Evolutionary conservation across 2,113 vertebrate species (phyloP), one percentile per base, ranked within the genome.

Genomic region (Callospermophilus lateralis): DNA sequence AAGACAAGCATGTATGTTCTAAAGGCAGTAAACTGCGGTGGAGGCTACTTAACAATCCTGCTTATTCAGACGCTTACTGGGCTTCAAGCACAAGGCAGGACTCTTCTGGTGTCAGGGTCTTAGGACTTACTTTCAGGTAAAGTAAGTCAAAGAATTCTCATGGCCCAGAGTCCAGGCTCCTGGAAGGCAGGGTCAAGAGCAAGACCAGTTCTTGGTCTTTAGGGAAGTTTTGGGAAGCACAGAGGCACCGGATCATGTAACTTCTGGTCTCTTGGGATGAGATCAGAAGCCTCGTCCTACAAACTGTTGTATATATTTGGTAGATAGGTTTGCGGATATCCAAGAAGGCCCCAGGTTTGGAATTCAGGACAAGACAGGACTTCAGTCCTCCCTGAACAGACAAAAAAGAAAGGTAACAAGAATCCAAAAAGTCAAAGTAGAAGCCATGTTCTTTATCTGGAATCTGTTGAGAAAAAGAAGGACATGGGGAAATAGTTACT

Each of bases 371-470:
- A 67, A 80, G n/a, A 80, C 5, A 87, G n/a, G 20, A 81, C 6
- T n/a, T 80, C 9, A 48, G 13, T 68, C 55, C 61, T 68, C 24
- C 32, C 48, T 58, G 51, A 83, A 61, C 22, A 88, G 37, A 85
- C 28, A 72, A 24, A 37, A 30, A 39, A 89, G 37, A 89, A 77
- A 2, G 51, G 39, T 51, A 91, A 61, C 7, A 91, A 5, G 37
- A 68, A 77, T 37, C 74, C 39, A 91, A 74, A 91, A 74, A n/a
- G 34, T 32, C 83, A 72, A 30, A 74, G 45, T 58, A 73, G 53
- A 84, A 90, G 19, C 74, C 86, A 61, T 76, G 68, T 91, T 74
- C 92, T 84, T 96, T 81, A 76, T 68, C 10, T 51, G 24, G 74
- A 39, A 80, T 37, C 11, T 8, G 20, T 48, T 42, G 86, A 87